Conservation (phyloP, 2,888 invertebrate genomes). For the Exocentrus adspersus region DNA sequence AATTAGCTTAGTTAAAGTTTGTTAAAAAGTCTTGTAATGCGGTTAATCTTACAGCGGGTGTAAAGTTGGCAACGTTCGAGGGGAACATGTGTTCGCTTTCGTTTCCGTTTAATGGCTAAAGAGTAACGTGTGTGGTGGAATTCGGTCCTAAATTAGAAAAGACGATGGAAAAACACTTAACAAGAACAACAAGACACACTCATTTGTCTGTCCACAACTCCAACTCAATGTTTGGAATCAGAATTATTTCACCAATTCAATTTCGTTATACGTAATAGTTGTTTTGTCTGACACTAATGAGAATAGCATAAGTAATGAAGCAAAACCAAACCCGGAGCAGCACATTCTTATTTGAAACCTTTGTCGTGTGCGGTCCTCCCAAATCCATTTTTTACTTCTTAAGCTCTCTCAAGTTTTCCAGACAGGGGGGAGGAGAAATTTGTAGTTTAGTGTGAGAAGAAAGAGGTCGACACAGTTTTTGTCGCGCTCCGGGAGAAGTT, state of each 20-base stretch:
- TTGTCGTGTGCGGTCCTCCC: neutral
- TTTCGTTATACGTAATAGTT: no score
- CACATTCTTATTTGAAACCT: neutral
- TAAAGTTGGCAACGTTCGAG: neutral
- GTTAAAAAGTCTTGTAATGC: slow-evolving; percentile 19
- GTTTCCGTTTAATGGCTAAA: neutral
- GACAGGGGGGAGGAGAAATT: neutral
- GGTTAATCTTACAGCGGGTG: slow-evolving; percentile 8
- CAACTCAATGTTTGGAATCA: no score
- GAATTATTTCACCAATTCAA: no score
- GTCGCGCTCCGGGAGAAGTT: slow-evolving; percentile 38
- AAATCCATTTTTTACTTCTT: neutral
- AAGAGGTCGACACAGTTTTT: slow-evolving; percentile 35
- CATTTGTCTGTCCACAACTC: no score
- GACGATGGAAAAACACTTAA: neutral
- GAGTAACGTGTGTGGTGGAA: neutral
- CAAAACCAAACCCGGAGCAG: no score
- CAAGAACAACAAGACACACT: no score
- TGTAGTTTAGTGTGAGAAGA: slow-evolving; percentile 26
- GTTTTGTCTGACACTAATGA: no score
- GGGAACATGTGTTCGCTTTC: slow-evolving; percentile 12
- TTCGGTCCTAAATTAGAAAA: neutral
- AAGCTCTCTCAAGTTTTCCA: neutral
- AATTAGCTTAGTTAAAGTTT: slow-evolving; percentile 34
- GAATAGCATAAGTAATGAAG: no score